Evolutionary conservation across 2,888 invertebrate genomes (phyloP), one percentile per base, ranked within the genome.

Genomic region (Leptura quadrifasciata): DNA sequence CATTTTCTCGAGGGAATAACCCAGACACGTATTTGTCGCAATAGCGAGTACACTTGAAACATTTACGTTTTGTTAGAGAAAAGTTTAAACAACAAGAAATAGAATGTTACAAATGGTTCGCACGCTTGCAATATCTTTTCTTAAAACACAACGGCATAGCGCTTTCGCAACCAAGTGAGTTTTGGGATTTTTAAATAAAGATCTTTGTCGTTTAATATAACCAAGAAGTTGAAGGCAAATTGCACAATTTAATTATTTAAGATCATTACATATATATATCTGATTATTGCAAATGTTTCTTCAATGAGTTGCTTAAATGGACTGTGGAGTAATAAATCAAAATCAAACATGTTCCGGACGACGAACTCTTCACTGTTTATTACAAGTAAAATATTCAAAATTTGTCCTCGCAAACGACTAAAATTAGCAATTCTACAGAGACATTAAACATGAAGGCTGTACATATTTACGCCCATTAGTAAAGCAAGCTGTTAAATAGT

Each of bases 401-500:
- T 12, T 47, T 47, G n/a, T 47, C n/a, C 15, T 1, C 47, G 12
- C n/a, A n/a, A 47, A 47, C 15, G 15, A 15, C n/a, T 47, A 47
- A 15, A 47, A n/a, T n/a, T 15, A 47, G 47, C n/a, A 47, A 47
- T n/a, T 47, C n/a, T n/a, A n/a, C n/a, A 47, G 47, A 15, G n/a
- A 47, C 47, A 47, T 47, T 47, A 47, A 47, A 47, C n/a, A 47
- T 0, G n/a, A 47, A 47, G n/a, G 47, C 47, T 47, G 47, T 15
- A 47, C 47, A 47, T 39, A 39, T 47, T 47, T 47, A n/a, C 47
- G 65, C 70, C 27, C 52, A 74, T 71, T 68, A 55, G 54, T 71
- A 52, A 72, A 77, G 77, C 77, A 77, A 77, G 76, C 76, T 70
- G 21, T 76, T 18, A 55, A 68, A 55, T 31, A 24, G 24, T 24